These are phyloP conservation scores for Mus spretus DNA, from an alignment of 2,797 vertebrate species.

Conservation along the genomic window DNA sequence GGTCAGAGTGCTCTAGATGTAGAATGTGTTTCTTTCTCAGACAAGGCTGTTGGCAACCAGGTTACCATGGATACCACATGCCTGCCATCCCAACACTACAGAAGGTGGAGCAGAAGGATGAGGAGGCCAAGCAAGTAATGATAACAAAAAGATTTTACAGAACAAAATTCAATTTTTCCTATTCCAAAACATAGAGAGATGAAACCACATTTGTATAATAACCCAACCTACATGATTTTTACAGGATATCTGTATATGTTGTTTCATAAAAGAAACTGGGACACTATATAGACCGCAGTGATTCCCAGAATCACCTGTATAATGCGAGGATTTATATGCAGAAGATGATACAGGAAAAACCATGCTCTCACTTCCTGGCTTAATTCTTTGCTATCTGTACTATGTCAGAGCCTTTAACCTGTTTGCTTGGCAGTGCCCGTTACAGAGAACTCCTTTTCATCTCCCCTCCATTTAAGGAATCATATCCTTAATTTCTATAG, in stretches of 20 bases:
- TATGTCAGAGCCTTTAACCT: background rate
- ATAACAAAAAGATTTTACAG: conserved; percentile 4
- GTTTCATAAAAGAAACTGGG: background rate
- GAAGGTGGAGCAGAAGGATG: background rate
- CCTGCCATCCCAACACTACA: background rate
- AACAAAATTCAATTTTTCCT: conserved; percentile 9
- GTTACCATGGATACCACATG: background rate
- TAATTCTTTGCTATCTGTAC: background rate
- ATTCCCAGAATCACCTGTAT: conserved; percentile 13
- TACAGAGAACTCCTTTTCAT: background rate
- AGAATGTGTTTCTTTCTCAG: background rate
- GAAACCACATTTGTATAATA: background rate
- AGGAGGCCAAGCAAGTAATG: background rate
- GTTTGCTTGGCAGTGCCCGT: background rate
- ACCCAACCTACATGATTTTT: background rate
- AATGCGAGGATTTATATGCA: background rate
- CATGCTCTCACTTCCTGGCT: background rate
- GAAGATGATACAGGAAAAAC: background rate
- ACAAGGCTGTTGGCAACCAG: background rate
- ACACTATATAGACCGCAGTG: background rate
- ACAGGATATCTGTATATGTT: background rate
- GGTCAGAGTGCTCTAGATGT: background rate
- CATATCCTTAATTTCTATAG: conserved; percentile 48
- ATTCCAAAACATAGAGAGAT: background rate
- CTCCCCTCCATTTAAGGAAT: background rate